These are phyloP conservation scores for Lasioglossum malachurum DNA, from an alignment of 2,888 invertebrate genomes.

Conservation along the genomic window DNA sequence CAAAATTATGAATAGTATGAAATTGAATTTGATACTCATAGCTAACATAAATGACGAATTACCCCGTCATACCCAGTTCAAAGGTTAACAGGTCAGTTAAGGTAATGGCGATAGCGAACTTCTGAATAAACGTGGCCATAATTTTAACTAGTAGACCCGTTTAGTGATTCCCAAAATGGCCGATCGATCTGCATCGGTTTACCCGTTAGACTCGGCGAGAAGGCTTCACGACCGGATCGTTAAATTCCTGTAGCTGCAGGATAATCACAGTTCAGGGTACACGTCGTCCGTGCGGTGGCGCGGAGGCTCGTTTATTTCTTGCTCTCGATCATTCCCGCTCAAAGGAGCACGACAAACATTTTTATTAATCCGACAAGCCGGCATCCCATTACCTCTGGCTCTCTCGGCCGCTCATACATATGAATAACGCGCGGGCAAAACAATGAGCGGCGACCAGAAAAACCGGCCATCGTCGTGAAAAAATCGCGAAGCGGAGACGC, in stretches of 20 bases:
- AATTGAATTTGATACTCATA: too few species aligned
- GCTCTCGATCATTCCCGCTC: conserved; percentile 46
- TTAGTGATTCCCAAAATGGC: background rate
- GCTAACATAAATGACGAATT: too few species aligned
- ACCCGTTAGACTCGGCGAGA: background rate
- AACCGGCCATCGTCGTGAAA: background rate
- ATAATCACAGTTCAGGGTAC: conserved; percentile 40
- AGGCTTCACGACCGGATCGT: conserved; percentile 44
- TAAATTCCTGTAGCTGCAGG: conserved; percentile 48
- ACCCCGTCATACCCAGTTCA: too few species aligned
- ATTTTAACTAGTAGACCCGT: background rate
- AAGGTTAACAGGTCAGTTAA: too few species aligned
- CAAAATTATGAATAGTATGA: too few species aligned
- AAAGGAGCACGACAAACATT: conserved; percentile 47
- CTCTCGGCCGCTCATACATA: conserved; percentile 39
- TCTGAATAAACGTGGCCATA: background rate
- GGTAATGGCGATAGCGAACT: background rate
- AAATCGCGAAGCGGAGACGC: background rate
- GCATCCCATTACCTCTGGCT: conserved; percentile 46
- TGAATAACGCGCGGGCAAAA: conserved; percentile 44
- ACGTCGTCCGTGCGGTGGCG: background rate
- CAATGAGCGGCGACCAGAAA: conserved; percentile 29
- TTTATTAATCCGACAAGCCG: conserved; percentile 50
- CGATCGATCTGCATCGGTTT: conserved; percentile 1
- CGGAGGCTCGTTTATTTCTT: conserved; percentile 42